phyloP scores from a whole-genome alignment of 1,140 invertebrate species.

The Drosophila trapezifrons region DNA sequence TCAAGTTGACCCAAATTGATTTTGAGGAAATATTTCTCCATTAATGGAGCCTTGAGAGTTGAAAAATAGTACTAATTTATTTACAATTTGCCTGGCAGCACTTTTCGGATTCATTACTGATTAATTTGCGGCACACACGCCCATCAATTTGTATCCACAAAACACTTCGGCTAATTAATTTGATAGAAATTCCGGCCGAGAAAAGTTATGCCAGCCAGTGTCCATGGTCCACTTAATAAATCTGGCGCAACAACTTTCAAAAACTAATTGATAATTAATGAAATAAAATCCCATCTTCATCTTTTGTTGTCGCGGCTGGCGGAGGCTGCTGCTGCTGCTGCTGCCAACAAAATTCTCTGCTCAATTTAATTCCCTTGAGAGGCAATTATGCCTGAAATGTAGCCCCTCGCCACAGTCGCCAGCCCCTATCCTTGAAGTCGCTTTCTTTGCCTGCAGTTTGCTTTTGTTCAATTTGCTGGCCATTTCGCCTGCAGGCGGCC shows the following conservation, averaged over 20 bases:
- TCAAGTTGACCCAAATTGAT: slow-evolving; percentile 12
- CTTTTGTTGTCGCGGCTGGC: slow-evolving; percentile 17
- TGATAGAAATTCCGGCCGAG: slow-evolving; percentile 55
- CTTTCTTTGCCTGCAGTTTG: slow-evolving; percentile 51
- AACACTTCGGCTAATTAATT: slow-evolving; percentile 69
- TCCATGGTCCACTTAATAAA: slow-evolving; percentile 67
- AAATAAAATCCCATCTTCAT: slow-evolving; percentile 68
- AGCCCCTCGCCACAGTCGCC: slow-evolving; percentile 3
- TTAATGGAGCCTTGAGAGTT: neutral
- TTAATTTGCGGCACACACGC: slow-evolving; percentile 46
- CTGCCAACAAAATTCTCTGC: slow-evolving; percentile 53
- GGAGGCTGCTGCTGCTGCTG: neutral
- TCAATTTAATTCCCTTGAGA: slow-evolving; percentile 76
- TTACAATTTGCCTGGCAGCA: slow-evolving; percentile 25
- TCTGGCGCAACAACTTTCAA: slow-evolving; percentile 70
- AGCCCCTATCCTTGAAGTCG: slow-evolving; percentile 8
- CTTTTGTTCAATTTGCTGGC: slow-evolving; percentile 65
- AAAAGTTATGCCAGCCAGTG: slow-evolving; percentile 46
- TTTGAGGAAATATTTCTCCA: slow-evolving; percentile 4
- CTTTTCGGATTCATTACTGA: slow-evolving; percentile 34
- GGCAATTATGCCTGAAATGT: slow-evolving; percentile 69
- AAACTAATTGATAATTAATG: slow-evolving; percentile 83
- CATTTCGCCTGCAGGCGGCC: slow-evolving; percentile 65
- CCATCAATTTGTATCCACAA: slow-evolving; percentile 38
- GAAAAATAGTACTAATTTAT: slow-evolving; percentile 42